Percentiles rank a stretch among this genome's conserved stretches.
phyloP scores from a whole-genome alignment of 2,797 vertebrate genomes.

The Menidia menidia region DNA sequence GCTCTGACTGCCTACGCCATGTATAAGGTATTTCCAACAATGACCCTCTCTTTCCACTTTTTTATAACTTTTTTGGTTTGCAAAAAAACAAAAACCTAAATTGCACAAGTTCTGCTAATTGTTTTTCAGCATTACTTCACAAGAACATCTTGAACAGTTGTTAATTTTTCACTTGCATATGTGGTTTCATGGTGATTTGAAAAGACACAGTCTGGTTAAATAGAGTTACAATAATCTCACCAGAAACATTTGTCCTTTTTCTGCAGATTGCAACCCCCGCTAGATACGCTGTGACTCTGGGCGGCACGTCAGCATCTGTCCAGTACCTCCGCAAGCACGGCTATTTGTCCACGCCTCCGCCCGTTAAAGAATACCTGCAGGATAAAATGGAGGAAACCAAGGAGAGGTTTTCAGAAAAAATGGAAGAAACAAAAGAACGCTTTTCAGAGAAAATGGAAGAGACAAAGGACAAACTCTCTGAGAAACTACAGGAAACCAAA shows the following conservation, averaged over 20 bases:
- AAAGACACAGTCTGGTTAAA: accelerated
- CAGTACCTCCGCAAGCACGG: slow-evolving; percentile 91
- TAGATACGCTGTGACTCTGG: slow-evolving; percentile 92
- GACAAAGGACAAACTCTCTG: slow-evolving; percentile 91
- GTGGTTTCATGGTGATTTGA: not conserved
- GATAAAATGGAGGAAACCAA: slow-evolving; percentile 96
- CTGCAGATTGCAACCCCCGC: slow-evolving; percentile 93
- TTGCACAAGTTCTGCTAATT: too few relatives aligned
- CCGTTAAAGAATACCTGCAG: slow-evolving; percentile 93
- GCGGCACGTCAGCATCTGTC: slow-evolving; percentile 92
- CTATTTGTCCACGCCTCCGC: slow-evolving; percentile 94
- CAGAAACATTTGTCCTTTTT: not conserved
- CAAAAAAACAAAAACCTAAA: too few relatives aligned
- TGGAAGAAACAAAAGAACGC: slow-evolving; percentile 90
- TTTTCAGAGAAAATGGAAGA: slow-evolving; percentile 91
- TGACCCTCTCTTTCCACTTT: too few relatives aligned
- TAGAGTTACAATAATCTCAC: not conserved
- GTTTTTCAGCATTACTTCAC: too few relatives aligned
- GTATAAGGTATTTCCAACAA: slow-evolving; percentile 88
- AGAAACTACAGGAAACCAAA: slow-evolving; percentile 94
- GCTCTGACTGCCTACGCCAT: slow-evolving; percentile 95
- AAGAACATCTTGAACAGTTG: too few relatives aligned
- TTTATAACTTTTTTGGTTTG: too few relatives aligned
- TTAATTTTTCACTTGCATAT: not conserved
- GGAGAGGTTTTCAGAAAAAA: slow-evolving; percentile 88